These are phyloP conservation scores for Solenopsis fugax DNA, from an alignment of 1,140 invertebrate species.

Conservation along the genomic window DNA sequence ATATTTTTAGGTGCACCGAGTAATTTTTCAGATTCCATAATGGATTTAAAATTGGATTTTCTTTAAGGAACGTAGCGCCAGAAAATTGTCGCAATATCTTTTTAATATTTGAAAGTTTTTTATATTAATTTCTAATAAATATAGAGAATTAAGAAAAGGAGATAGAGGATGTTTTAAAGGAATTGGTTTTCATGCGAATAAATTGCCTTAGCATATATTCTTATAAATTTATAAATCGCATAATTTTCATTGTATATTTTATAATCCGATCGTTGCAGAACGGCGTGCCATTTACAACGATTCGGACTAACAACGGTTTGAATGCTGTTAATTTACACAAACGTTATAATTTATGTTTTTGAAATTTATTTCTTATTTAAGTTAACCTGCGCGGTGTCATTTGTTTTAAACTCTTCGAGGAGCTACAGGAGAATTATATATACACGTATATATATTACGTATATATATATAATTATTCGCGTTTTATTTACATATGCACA, in stretches of 20 bases:
- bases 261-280: conserved; percentile 38
- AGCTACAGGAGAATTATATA: conserved; percentile 32
- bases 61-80: background rate
- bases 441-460: conserved; percentile 61
- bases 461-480: conserved; percentile 34
- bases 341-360: conserved; percentile 42
- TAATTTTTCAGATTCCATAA: background rate
- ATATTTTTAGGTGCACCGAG: background rate
- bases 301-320: conserved; percentile 27
- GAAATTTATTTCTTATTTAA: conserved; percentile 44
- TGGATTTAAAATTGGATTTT: background rate
- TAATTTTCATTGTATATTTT: conserved; percentile 52
- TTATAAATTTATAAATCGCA: conserved; percentile 38
- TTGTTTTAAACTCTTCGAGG: conserved; percentile 30
- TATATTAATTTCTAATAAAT: background rate
- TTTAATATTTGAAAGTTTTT: background rate
- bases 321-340: conserved; percentile 23
- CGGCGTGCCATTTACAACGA: background rate
- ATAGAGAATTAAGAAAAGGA: background rate
- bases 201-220: background rate
- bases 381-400: conserved; percentile 22
- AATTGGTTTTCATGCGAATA: conserved; percentile 2
- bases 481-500: conserved; percentile 44
- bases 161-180: background rate
- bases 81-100: background rate